Base-by-base conservation (phyloP, 2,113 vertebrate species). In the Ursus arctos region DNA sequence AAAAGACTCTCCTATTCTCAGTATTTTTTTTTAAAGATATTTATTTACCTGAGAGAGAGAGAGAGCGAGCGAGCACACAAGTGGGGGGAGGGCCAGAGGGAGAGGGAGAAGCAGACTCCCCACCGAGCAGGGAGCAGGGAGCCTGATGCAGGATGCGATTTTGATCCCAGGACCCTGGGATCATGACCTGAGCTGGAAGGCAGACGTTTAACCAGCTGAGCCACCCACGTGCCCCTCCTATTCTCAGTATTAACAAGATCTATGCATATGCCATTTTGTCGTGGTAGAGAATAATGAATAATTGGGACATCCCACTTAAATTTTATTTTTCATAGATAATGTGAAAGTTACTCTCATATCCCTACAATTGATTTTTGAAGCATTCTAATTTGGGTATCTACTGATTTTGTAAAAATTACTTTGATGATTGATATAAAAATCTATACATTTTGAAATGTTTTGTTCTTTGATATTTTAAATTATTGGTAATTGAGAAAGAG, bases 391-490 rank as follows among this genome's bases (percentile, higher is more conserved):
- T 51, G 11, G 12, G 7, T 61, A 57, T 80, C 80, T 87, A 61
- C 24, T 93, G 7, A 1, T 53, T 90, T 57, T 69, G 1, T 74
- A 74, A 71, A 74, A 71, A 59, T 18, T 22, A 69, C 40, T 69
- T 81, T 82, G 57, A 55, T 57, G 15, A 93, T 61, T 81, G 49
- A 40, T 49, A 47, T 65, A 76, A 84, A 95, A 84, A 71, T 71
- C 21, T 3, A 85, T 85, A 43, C 0, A 55, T 49, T 96, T 89
- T 19, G 72, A 95, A 94, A 95, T 65, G 7, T 59, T 76, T 90
- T 86, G 77, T 14, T 86, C 24, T 89, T 53, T 15, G 24, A 55
- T 90, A 83, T 65, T 95, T 69, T 92, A 85, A 92, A 61, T 79
- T 71, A 81, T 81, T 91, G 40, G 4, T 81, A 77, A 43, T 6